Percentiles rank a stretch among this genome's conserved stretches.
phyloP scores from a whole-genome alignment of 2,797 vertebrate species.

The Lagorchestes hirsutus region DNA sequence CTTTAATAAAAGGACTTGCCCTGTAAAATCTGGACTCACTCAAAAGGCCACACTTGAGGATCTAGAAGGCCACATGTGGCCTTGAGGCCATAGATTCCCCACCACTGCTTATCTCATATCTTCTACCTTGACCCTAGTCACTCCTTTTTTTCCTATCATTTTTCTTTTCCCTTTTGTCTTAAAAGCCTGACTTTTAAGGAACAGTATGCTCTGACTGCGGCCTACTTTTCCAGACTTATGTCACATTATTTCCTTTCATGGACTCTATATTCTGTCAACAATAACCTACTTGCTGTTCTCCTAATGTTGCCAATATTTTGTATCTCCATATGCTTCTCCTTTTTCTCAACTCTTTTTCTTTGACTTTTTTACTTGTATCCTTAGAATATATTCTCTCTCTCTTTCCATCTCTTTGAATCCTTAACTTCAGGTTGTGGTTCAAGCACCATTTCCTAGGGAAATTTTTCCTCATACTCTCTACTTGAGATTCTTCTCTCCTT shows the following conservation, averaged over 20 bases:
- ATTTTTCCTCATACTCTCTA: neutral
- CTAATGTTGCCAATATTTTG: neutral
- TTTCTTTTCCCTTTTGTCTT: neutral
- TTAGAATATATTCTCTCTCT: neutral
- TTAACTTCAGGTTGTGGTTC: neutral
- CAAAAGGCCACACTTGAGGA: no score
- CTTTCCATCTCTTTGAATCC: neutral
- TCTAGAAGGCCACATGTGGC: no score
- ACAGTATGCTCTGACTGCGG: neutral
- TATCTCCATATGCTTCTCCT: neutral
- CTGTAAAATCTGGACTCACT: no score
- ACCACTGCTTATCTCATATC: neutral
- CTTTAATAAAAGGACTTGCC: no score
- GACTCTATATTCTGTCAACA: neutral
- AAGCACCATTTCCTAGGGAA: neutral
- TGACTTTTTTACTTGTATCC: neutral
- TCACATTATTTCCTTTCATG: neutral
- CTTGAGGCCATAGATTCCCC: no score
- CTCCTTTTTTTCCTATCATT: neutral
- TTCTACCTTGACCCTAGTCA: neutral
- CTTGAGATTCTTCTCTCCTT: neutral
- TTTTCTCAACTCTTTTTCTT: neutral
- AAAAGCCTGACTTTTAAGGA: neutral
- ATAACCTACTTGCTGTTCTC: neutral
- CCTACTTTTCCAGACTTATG: neutral